phyloP scores from a whole-genome alignment of 2,888 invertebrate genomes.

The Eugnorisma glareosa region DNA sequence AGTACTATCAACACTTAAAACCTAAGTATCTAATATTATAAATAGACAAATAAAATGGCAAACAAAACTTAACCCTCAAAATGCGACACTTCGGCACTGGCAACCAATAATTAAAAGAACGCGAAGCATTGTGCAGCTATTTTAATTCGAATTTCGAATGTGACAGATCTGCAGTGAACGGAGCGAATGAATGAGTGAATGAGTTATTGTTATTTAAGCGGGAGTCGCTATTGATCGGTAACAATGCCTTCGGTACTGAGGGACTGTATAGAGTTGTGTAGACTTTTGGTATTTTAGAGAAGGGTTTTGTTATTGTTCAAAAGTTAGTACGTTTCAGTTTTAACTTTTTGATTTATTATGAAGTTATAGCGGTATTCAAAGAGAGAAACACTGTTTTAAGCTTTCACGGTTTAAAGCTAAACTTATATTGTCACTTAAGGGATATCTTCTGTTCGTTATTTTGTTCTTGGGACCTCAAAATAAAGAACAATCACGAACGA shows the following conservation, averaged over 20 bases:
- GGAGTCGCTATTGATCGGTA: constrained; percentile 66
- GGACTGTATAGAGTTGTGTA: constrained; percentile 26
- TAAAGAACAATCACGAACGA: too few relatives aligned
- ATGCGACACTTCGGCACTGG: background rate
- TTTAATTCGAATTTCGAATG: constrained; percentile 54
- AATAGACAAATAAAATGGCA: background rate
- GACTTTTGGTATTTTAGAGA: constrained; percentile 35
- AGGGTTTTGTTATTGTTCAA: background rate
- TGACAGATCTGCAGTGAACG: constrained; percentile 43
- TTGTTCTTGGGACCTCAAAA: too few relatives aligned
- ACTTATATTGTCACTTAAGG: too few relatives aligned
- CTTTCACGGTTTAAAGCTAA: too few relatives aligned
- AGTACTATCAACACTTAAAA: background rate
- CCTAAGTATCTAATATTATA: background rate
- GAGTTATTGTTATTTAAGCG: constrained; percentile 68
- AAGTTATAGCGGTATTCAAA: background rate
- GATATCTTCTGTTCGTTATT: too few relatives aligned
- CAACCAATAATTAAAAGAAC: constrained; percentile 33
- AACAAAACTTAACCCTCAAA: background rate
- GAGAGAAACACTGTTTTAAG: too few relatives aligned
- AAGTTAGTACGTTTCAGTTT: background rate
- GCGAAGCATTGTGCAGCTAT: constrained; percentile 43
- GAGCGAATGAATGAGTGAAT: constrained; percentile 60
- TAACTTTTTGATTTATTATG: background rate
- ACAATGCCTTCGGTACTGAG: constrained; percentile 58